Evolutionary conservation across 2,888 invertebrate species (phyloP).

Genomic region (Anoncus sp.): DNA sequence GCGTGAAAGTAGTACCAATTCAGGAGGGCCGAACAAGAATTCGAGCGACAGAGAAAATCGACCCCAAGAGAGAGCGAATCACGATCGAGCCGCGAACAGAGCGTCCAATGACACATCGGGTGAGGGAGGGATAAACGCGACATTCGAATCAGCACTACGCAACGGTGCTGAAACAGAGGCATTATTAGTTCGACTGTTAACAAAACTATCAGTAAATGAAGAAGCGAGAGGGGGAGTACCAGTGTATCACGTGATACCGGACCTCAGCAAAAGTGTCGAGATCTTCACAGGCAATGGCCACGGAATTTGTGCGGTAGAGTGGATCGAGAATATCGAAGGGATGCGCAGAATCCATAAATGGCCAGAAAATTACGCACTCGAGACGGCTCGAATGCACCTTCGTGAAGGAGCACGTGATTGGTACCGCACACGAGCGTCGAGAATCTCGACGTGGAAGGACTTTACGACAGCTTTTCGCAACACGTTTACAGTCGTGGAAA

Average conservation of each 20-base stretch:
- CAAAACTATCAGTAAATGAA: neutral
- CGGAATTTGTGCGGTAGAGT: conserved; percentile 28
- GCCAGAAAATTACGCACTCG: conserved; percentile 17
- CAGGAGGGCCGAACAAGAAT: too few relatives aligned
- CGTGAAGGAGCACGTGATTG: conserved; percentile 40
- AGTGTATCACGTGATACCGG: conserved; percentile 29
- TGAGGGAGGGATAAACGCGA: too few relatives aligned
- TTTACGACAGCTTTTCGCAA: conserved; percentile 23
- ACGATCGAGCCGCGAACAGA: too few relatives aligned
- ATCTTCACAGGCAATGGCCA: conserved; percentile 37
- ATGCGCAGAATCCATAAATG: conserved; percentile 33
- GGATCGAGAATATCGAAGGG: conserved; percentile 37
- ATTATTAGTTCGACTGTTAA: neutral
- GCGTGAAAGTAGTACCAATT: too few relatives aligned
- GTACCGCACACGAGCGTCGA: neutral
- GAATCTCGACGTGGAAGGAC: conserved; percentile 5
- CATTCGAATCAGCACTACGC: too few relatives aligned
- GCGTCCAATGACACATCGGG: too few relatives aligned
- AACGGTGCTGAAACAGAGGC: neutral
- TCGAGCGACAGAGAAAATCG: too few relatives aligned
- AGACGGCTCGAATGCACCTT: conserved; percentile 35
- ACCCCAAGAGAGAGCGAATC: too few relatives aligned
- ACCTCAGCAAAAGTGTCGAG: conserved; percentile 15
- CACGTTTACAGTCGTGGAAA: conserved; percentile 21
- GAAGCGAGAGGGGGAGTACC: neutral